Conservation (phyloP, 2,797 vertebrate species). For the Cyclura pinguis region DNA sequence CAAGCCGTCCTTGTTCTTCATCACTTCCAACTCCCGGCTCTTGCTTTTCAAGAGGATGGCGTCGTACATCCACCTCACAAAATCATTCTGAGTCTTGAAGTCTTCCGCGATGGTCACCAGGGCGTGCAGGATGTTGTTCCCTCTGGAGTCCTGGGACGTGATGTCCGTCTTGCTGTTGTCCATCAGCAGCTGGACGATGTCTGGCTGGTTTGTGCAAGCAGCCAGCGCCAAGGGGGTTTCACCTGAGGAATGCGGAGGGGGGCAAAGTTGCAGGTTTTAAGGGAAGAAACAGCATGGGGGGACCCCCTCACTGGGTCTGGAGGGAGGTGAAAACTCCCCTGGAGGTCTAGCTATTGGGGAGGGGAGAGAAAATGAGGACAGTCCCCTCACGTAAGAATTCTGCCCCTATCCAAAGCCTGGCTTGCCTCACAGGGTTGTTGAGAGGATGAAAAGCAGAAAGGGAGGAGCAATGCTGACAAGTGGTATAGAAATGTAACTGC, state of each 20-base stretch:
- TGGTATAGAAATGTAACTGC: too few relatives aligned
- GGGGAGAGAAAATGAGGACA: too few relatives aligned
- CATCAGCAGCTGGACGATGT: conserved; percentile 83
- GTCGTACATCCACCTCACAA: conserved; percentile 83
- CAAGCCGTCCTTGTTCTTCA: conserved; percentile 78
- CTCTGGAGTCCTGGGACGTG: conserved; percentile 81
- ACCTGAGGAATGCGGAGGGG: conserved; percentile 58
- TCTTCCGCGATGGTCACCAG: conserved; percentile 83
- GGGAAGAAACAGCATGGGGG: too few relatives aligned
- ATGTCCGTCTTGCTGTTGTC: conserved; percentile 80
- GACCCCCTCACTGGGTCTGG: too few relatives aligned
- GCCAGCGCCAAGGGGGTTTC: conserved; percentile 83
- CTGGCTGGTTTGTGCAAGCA: conserved; percentile 83
- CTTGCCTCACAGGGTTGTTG: too few relatives aligned
- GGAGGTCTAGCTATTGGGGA: too few relatives aligned
- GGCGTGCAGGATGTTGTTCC: conserved; percentile 83
- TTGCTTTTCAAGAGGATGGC: conserved; percentile 79
- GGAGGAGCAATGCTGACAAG: too few relatives aligned
- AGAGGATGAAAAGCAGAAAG: too few relatives aligned
- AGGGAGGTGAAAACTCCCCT: too few relatives aligned
- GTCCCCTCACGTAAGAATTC: too few relatives aligned
- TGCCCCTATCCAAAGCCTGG: too few relatives aligned
- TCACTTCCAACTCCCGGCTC: conserved; percentile 80
- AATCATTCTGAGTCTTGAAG: conserved; percentile 82
- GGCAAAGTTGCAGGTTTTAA: neutral